Evolutionary conservation across 2,888 invertebrate genomes (phyloP), one percentile per base, ranked within the genome.

Genomic region (Flexamia atlantica): DNA sequence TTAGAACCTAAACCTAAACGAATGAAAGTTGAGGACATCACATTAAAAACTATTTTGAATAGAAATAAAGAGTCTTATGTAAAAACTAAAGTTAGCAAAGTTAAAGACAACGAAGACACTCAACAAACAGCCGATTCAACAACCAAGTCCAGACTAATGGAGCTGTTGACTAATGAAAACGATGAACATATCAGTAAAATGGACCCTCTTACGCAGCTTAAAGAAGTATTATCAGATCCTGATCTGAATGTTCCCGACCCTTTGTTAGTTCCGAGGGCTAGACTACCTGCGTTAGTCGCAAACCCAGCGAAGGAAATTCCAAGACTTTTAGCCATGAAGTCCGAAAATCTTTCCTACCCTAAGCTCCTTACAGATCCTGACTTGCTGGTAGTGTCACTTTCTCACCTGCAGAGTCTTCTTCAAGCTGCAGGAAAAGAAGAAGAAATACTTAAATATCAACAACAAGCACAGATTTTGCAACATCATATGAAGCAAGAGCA

Each of bases 221-320:
- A 94, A 87, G 92, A 94, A 88, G 91, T 97, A 30, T 92, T 95
- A 85, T 91, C 92, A 74, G 94, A 94, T 88, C 91, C 93, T 9
- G 93, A 93, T 86, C 93, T 95, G 88, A 93, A 94, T 89, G 93
- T 97, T 88, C 96, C 96, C 60, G 96, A 97, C 91, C 96, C 96
- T 12, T 91, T 97, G 88, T 90, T 97, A 85, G 94, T 97, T 85
- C 97, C 97, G 80, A 95, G 95, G 90, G 94, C 95, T 88, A 93
- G 93, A 88, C 90, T 97, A 74, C 94, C 94, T 81, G 92, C 93
- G 25, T 93, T 97, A 50, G 91, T 96, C 30, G 92, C 93, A 0
- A 93, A 94, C 4, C 97, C 97, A 0, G 95, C 93, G 0, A 92
- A 92, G 81, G 96, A 96, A 91, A 96, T 97, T 85, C 96, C 96